Percentiles rank a stretch among this genome's conserved stretches.
Evolutionary conservation across 1,140 invertebrate species (phyloP).

Genomic region (Meloidogyne floridensis): DNA sequence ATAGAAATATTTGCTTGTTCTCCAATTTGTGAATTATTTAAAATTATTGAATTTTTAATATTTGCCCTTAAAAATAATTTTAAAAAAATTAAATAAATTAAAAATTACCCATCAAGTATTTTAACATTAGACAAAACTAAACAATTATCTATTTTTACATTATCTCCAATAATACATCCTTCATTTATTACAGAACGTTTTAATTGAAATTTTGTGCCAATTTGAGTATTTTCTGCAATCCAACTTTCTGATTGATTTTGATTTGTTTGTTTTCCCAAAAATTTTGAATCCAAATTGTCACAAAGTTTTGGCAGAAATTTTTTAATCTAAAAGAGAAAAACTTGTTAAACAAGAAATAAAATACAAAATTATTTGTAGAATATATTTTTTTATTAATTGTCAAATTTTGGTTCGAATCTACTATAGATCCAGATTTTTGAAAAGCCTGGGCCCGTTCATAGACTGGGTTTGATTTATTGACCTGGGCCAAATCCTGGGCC

Average conservation of each 20-base stretch:
- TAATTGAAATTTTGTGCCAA: slow-evolving; percentile 17
- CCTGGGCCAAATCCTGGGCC: too few relatives aligned
- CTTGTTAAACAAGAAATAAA: background rate
- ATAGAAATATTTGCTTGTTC: background rate
- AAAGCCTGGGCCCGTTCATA: too few relatives aligned
- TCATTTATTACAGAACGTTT: slow-evolving; percentile 24
- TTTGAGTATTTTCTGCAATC: slow-evolving; percentile 10
- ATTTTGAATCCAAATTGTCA: background rate
- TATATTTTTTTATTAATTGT: too few relatives aligned
- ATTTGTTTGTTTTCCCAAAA: slow-evolving; percentile 12
- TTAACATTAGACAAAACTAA: slow-evolving; percentile 8
- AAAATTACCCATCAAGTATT: background rate
- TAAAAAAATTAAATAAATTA: background rate
- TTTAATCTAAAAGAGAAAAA: slow-evolving; percentile 15
- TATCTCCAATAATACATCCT: slow-evolving; percentile 15
- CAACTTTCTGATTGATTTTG: slow-evolving; percentile 14
- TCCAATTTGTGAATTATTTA: slow-evolving; percentile 10
- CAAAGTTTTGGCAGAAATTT: slow-evolving; percentile 11
- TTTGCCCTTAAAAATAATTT: background rate
- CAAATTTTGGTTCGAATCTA: too few relatives aligned
- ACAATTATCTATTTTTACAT: slow-evolving; percentile 29
- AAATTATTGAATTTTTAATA: slow-evolving; percentile 18
- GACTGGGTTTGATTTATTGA: too few relatives aligned
- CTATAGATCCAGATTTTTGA: too few relatives aligned
- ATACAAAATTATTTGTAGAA: background rate